Percentiles rank a stretch among this genome's conserved stretches.
These are phyloP conservation scores for Coregonus sp. DNA, from an alignment of 2,797 vertebrate genomes.

Conservation along the genomic window DNA sequence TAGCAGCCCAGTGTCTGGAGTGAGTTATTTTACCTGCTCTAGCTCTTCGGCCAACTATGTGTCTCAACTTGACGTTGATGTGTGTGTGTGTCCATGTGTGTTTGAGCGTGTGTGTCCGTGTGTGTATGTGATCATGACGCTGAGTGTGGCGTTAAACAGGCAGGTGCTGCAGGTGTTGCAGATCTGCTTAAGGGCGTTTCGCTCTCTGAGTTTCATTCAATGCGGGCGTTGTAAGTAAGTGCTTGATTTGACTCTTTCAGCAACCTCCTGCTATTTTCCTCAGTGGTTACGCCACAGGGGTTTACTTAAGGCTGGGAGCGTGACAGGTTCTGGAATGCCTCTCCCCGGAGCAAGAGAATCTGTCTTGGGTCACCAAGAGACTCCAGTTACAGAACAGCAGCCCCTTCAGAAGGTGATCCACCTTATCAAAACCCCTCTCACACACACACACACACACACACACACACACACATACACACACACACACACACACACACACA, in stretches of 20 bases:
- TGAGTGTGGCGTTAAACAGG: slow-evolving; percentile 30
- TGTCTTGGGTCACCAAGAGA: slow-evolving; percentile 68
- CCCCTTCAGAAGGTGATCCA: slow-evolving; percentile 42
- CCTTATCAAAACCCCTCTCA: slow-evolving; percentile 31
- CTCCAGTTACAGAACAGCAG: slow-evolving; percentile 57
- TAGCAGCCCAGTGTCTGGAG: not conserved
- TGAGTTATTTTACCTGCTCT: slow-evolving; percentile 24
- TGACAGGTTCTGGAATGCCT: slow-evolving; percentile 71
- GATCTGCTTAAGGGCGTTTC: slow-evolving; percentile 49
- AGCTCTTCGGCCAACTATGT: slow-evolving; percentile 14
- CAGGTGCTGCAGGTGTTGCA: slow-evolving; percentile 73
- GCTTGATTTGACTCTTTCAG: slow-evolving; percentile 63
- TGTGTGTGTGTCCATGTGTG: not conserved
- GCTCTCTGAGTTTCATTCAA: slow-evolving; percentile 50
- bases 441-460: not conserved
- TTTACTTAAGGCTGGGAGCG: slow-evolving; percentile 71
- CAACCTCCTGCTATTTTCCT: slow-evolving; percentile 53
- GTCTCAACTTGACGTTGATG: slow-evolving; percentile 13
- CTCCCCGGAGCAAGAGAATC: slow-evolving; percentile 51
- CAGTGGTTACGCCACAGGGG: slow-evolving; percentile 59
- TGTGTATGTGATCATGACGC: not conserved
- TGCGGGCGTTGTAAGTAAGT: slow-evolving; percentile 66
- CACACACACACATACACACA: no score
- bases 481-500: no score
- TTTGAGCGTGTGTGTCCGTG: not conserved